Base-by-base conservation (phyloP, 2,888 invertebrate species). In the Ormyrus pomaceus region DNA sequence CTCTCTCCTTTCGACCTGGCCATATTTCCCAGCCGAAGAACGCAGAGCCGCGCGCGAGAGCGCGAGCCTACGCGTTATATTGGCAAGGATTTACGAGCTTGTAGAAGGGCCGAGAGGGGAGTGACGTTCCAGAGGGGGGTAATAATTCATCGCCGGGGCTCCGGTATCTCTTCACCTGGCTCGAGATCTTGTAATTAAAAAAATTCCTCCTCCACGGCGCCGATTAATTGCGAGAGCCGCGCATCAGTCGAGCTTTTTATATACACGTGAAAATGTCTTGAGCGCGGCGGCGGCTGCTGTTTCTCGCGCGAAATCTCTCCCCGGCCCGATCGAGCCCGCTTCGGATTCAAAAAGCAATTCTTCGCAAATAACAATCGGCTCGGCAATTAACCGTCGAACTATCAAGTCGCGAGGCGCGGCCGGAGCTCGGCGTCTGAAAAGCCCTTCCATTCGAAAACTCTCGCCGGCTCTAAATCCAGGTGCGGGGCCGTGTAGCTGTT, bases 21-120 rank as follows among this genome's bases (percentile, higher is more conserved):
- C 5, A 8, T 6, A 48, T 45, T 65, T 11, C 13, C 50, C 13
- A n/a, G 19, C 19, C 19, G 19, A 19, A 19, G 19, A 19, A 19
- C n/a, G 50, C 19, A 7, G 45, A 0, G 13, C 2, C n/a, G 56
- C 64, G 64, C 34, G 64, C 51, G 46, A 56, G 19, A 19, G 1
- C 19, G 19, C 19, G 19, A 19, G 19, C 19, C 19, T 19, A 19
- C 19, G 19, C 73, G 73, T 73, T 73, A 65, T 53, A 56, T 19
- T 19, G 48, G 64, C 56, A 55, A 55, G 65, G 65, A 73, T 73
- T 73, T 73, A 73, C 13, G 73, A 65, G 73, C 64, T 64, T 56
- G 73, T 56, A 55, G 19, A 65, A n/a, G 56, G 11, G 19, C 19
- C 19, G 59, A 34, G 59, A 59, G 19, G 9, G 19, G 19, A 19